Conservation (phyloP, 2,797 vertebrate species). For the Cossypha niveicapilla region DNA sequence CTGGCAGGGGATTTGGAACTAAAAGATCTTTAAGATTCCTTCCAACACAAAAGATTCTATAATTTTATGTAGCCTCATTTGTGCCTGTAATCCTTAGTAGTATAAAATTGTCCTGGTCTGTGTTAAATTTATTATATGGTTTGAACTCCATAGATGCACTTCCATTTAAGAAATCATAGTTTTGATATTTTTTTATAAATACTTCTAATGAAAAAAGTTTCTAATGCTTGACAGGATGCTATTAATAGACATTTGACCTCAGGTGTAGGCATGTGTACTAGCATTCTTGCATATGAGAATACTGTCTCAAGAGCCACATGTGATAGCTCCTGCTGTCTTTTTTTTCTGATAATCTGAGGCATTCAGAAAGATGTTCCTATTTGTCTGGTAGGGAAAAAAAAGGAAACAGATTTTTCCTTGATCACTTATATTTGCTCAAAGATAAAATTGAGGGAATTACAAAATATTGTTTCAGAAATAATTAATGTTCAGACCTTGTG, state of each 20-base stretch:
- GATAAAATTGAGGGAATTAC: background rate
- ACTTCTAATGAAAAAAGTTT: background rate
- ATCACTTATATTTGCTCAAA: background rate
- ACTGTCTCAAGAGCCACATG: background rate
- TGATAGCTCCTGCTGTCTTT: background rate
- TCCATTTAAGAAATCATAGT: background rate
- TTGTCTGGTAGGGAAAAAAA: background rate
- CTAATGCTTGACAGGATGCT: background rate
- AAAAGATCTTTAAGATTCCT: background rate
- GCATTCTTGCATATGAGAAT: background rate
- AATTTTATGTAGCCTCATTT: background rate
- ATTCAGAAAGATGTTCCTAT: background rate
- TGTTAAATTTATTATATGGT: background rate
- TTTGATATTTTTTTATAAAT: background rate
- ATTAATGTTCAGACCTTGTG: background rate
- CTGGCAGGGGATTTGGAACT: background rate
- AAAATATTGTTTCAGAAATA: constrained; percentile 22
- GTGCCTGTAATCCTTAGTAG: background rate
- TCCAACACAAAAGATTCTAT: background rate
- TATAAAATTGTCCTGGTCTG: background rate
- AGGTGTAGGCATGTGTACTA: background rate
- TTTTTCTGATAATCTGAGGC: background rate
- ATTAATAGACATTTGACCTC: background rate
- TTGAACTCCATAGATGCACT: background rate
- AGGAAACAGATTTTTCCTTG: background rate